Base-by-base conservation (phyloP, 2,113 vertebrate species). In the Sinosuthora webbiana region DNA sequence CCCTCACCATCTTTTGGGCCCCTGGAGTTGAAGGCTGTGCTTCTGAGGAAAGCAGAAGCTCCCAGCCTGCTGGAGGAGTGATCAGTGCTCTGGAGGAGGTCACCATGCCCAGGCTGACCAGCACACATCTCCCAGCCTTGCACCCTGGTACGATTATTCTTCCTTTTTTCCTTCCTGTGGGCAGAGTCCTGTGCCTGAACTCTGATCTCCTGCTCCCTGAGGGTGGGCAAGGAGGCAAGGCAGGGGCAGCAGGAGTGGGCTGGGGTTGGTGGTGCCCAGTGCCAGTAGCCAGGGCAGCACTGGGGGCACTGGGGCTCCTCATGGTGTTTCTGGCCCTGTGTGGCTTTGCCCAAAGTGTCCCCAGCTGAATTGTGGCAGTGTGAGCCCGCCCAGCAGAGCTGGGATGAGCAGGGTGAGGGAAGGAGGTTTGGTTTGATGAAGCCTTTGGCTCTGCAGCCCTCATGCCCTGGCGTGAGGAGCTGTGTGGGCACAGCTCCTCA, bases 401-500 rank as follows among this genome's bases (percentile, higher is more conserved):
- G 25, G 30, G 14, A 2, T 55, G 56, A 3, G 0, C n/a, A 35
- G 64, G 33, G 20, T 1, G 17, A 25, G 84, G 69, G 30, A 27
- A 12, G 7, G 28, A 25, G 64, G 3, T 62, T 78, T 50, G 64
- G 10, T 20, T 16, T 7, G 3, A 35, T 35, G 76, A 30, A 25
- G 7, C 35, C 39, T 69, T 73, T 13, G 5, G 24, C 7, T 49
- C 22, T 82, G 52, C 88, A 85, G 52, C 39, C 6, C 4, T 24
- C 2, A 0, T 25, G 22, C 30, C 16, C 41, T 3, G 9, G 8
- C 0, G 1, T 2, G 50, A 82, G 77, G 63, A 47, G 77, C 84
- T 20, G 39, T 16, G 44, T 10, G 4, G 79, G 50, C 13, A 1
- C 77, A 27, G 56, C 27, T 39, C 9, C 30, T 25, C 1, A 37